Conservation (phyloP, 92 coral and sea anemone genomes). For the Pocillopora meandrina region DNA sequence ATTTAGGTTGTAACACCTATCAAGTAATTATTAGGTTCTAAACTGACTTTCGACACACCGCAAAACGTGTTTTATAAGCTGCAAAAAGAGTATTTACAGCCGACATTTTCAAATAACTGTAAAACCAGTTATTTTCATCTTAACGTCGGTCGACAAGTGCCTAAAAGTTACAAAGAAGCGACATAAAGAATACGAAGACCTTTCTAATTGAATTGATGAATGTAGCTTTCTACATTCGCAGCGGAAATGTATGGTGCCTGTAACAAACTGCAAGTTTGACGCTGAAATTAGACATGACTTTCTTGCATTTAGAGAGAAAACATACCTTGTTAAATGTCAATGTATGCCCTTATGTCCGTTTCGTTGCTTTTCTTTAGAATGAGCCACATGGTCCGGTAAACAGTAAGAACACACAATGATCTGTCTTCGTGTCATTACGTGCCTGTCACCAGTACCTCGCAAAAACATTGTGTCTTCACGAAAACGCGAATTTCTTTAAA, state of each 20-base stretch:
- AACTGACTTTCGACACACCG: constrained; percentile 27
- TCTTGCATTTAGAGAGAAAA: background rate
- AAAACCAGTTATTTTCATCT: background rate
- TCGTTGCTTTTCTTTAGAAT: background rate
- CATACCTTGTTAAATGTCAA: background rate
- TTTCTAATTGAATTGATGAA: too few relatives aligned
- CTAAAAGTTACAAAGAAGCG: background rate
- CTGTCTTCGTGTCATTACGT: background rate
- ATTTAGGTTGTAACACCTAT: constrained; percentile 15
- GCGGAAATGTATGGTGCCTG: background rate
- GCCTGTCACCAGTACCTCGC: background rate
- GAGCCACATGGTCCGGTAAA: constrained; percentile 17
- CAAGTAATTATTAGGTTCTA: constrained; percentile 41
- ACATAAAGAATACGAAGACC: too few relatives aligned
- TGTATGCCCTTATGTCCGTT: background rate
- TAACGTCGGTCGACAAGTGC: background rate
- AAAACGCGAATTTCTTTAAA: constrained; percentile 11
- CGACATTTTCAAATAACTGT: background rate
- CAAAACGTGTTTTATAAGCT: constrained; percentile 18
- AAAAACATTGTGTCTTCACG: background rate
- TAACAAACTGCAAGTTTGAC: background rate
- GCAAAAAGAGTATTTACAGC: background rate
- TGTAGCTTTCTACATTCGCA: background rate
- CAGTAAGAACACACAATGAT: background rate
- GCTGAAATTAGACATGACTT: background rate